Conservation (phyloP, 1,140 invertebrate genomes). For the Geopemphigus sp. region DNA sequence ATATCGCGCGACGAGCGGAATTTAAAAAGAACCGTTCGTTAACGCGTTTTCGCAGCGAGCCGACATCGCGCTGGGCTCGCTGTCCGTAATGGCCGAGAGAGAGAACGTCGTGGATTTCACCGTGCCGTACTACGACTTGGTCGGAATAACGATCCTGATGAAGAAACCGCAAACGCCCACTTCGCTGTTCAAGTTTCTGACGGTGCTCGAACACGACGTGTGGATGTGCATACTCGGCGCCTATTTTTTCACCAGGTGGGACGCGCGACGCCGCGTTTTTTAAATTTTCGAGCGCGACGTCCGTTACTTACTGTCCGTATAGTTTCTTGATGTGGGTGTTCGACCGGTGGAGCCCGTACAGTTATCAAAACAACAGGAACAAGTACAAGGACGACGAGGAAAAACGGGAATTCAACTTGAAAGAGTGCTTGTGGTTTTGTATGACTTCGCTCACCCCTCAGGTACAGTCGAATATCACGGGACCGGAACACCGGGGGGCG, state of each 20-base stretch:
- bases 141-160: constrained; percentile 91
- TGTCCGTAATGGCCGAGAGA: constrained; percentile 91
- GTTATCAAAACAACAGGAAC: constrained; percentile 90
- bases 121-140: constrained; percentile 91
- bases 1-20: too few relatives aligned
- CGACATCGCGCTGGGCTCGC: constrained; percentile 82
- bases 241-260: constrained; percentile 91
- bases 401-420: constrained; percentile 90
- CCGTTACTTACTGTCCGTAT: constrained; percentile 53
- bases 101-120: constrained; percentile 94
- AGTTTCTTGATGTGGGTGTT: constrained; percentile 94
- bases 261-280: too few relatives aligned
- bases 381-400: constrained; percentile 93
- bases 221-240: constrained; percentile 95
- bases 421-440: constrained; percentile 98
- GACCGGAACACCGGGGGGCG: too few relatives aligned
- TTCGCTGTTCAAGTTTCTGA: constrained; percentile 94
- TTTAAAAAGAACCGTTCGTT: too few relatives aligned
- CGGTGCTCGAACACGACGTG: constrained; percentile 91
- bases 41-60: constrained; percentile 67
- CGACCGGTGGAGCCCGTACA: constrained; percentile 94
- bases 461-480: too few relatives aligned
- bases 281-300: too few relatives aligned
- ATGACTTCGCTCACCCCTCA: constrained; percentile 97
- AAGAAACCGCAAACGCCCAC: constrained; percentile 74